phyloP scores from a whole-genome alignment of 2,888 invertebrate species.

The Augochlorella aurata region DNA sequence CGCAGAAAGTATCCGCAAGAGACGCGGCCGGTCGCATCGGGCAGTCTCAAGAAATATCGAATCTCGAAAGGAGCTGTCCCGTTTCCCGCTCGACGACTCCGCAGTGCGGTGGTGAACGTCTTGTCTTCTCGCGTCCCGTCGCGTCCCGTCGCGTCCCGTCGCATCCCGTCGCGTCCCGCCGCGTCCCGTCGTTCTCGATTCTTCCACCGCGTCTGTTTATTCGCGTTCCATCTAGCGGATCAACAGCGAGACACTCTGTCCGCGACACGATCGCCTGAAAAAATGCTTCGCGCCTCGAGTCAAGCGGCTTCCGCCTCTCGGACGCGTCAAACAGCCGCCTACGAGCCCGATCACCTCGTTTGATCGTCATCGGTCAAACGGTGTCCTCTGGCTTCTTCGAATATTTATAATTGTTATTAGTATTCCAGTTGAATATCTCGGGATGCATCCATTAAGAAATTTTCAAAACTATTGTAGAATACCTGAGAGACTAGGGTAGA shows the following conservation, averaged over 20 bases:
- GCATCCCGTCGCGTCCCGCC: too few species aligned
- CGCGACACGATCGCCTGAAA: conserved; percentile 7
- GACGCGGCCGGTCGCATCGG: neutral
- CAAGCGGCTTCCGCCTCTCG: conserved; percentile 7
- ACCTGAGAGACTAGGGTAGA: too few species aligned
- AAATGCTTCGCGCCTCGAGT: conserved; percentile 22
- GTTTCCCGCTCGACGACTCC: neutral
- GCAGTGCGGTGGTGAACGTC: conserved; percentile 4
- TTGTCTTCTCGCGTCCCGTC: neutral
- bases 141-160: too few species aligned
- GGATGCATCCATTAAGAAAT: too few species aligned
- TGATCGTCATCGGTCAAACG: too few species aligned
- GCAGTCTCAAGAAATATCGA: neutral
- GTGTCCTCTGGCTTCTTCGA: too few species aligned
- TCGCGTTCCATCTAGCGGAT: conserved; percentile 27
- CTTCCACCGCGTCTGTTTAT: conserved; percentile 19
- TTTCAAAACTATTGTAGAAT: too few species aligned
- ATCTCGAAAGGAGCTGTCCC: neutral
- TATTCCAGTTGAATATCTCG: too few species aligned
- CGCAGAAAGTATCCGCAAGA: neutral
- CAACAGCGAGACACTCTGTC: conserved; percentile 12
- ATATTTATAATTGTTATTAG: too few species aligned
- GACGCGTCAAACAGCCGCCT: too few species aligned
- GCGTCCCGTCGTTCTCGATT: conserved; percentile 26
- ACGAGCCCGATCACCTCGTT: too few species aligned